Base-by-base conservation (phyloP, 2,888 invertebrate genomes). In the Oligia fasciuncula region DNA sequence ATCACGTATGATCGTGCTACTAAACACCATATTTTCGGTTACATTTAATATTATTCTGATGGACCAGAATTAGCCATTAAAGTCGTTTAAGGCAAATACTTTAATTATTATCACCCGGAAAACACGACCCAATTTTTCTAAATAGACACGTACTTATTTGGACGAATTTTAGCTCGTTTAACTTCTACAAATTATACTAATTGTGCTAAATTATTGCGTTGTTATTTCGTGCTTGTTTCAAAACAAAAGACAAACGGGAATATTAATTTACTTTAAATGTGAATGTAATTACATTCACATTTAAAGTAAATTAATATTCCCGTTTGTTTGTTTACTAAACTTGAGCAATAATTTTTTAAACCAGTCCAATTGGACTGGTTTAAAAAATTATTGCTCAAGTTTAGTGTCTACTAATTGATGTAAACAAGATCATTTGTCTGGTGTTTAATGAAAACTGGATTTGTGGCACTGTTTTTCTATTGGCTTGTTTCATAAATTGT, bases 191-290 rank as follows among this genome's bases (percentile, higher is more conserved):
- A 73, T 79, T 63, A 77, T 14, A 65, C 75, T 76, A 85, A 88
- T 85, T 85, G 66, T 35, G 68, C 66, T 74, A 76, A 86, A 84
- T 71, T 29, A 57, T 75, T 69, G 49, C 70, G 51, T 79, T 70
- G 40, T 75, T 75, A 62, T 51, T 62, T 68, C 8, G 57, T 67
- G 29, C 76, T 80, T 43, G 62, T 79, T 71, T 23, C 51, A 29
- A 66, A 73, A 76, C 69, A 73, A 76, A 68, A 68, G 14, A 60
- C 14, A 51, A 19, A 40, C 43, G 43, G 54, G n/a, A 29, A 14
- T 35, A 73, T 46, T 11, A 60, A 11, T 60, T 65, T 43, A 35
- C 11, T 74, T 67, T 51, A 11, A 73, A 67, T 63, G 0, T 17
- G 35, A 74, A 54, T 4, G 0, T 71, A 51, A 51, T n/a, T n/a